These are phyloP conservation scores for Rynchops niger DNA, from an alignment of 2,113 vertebrate genomes.

Conservation along the genomic window DNA sequence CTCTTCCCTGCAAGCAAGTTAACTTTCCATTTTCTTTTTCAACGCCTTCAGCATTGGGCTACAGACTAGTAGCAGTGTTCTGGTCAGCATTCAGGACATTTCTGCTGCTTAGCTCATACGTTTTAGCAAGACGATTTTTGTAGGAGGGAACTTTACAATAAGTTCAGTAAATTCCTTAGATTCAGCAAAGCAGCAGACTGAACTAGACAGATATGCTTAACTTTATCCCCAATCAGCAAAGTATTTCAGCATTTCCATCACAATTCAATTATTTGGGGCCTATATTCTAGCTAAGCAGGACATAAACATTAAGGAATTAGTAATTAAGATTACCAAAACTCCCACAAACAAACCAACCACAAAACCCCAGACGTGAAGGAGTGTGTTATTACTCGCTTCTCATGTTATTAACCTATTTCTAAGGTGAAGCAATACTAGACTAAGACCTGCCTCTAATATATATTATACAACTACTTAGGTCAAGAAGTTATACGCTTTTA, in stretches of 20 bases:
- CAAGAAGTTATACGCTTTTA: background rate
- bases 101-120: background rate
- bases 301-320: background rate
- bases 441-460: background rate
- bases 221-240: background rate
- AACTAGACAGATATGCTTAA: background rate
- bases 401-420: slow-evolving; percentile 7
- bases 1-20: background rate
- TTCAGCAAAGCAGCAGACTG: background rate
- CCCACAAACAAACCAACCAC: background rate
- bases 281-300: background rate
- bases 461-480: background rate
- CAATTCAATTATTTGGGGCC: background rate
- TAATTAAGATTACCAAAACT: background rate
- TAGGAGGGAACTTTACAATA: background rate
- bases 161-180: background rate
- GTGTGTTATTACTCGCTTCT: slow-evolving; percentile 33
- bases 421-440: background rate
- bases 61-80: background rate
- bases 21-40: background rate
- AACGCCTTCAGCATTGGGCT: background rate
- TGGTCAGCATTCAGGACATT: background rate
- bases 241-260: background rate
- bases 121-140: background rate
- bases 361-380: background rate